These are phyloP conservation scores for Philopotamus ludificatus DNA, from an alignment of 1,140 invertebrate genomes.

Conservation along the genomic window DNA sequence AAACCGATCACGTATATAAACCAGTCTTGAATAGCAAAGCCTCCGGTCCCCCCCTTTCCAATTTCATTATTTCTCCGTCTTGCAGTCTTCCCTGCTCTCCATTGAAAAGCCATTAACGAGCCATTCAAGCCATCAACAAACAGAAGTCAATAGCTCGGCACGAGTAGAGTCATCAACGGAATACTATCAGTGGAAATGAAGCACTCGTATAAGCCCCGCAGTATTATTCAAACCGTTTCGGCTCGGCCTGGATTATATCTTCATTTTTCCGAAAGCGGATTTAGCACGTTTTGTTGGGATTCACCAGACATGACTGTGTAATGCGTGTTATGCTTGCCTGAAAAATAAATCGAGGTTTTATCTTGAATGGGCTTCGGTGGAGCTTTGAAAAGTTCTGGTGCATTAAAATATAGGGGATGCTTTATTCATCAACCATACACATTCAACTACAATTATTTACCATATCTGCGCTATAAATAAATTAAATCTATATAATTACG, in stretches of 20 bases:
- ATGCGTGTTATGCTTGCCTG: not conserved
- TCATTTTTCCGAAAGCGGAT: not conserved
- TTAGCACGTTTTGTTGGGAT: not conserved
- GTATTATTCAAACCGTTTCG: too few relatives aligned
- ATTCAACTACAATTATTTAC: too few relatives aligned
- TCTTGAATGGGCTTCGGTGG: not conserved
- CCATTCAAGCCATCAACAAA: constrained; percentile 23
- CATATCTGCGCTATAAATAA: too few relatives aligned
- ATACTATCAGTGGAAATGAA: constrained; percentile 6
- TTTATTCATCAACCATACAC: too few relatives aligned
- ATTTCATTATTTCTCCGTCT: constrained; percentile 24
- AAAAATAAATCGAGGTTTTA: not conserved
- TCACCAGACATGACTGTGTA: not conserved
- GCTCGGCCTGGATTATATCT: not conserved
- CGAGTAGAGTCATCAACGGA: constrained; percentile 13
- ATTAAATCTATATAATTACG: too few relatives aligned
- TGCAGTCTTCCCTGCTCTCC: constrained; percentile 17
- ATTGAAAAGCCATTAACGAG: constrained; percentile 30
- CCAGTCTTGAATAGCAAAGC: too few relatives aligned
- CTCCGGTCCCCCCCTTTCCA: constrained; percentile 4
- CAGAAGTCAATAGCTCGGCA: constrained; percentile 11
- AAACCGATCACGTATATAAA: too few relatives aligned
- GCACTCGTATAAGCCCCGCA: too few relatives aligned
- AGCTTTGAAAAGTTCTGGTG: too few relatives aligned
- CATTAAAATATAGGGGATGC: too few relatives aligned